Base-by-base conservation (phyloP, 1,140 invertebrate species). In the Ostrea edulis region DNA sequence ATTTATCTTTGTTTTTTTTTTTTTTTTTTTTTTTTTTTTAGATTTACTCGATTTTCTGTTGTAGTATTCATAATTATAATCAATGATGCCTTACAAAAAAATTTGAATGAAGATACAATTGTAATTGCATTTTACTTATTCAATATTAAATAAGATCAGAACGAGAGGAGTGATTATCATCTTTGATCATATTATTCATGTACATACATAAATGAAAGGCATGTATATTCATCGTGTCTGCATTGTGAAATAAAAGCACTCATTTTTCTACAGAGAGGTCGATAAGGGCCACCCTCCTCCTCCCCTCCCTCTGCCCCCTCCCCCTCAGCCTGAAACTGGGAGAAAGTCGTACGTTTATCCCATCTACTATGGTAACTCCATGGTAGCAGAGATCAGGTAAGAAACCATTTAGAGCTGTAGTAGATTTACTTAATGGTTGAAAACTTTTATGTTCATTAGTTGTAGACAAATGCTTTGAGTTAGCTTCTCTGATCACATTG, bases 321-420 rank as follows among this genome's bases (percentile, higher is more conserved):
- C 87, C 12, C 87, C 89, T 0, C 88, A 85, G 85, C 87, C 84
- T 35, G 89, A 89, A 17, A 85, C 68, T 7, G 88, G 87, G 44
- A 90, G 89, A 65, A 91, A 90, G 54, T 86, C 90, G 14, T 92
- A 91, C 44, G 90, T 92, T 3, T 93, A 93, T 77, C 93, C 93
- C 20, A 89, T 93, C 8, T 93, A 92, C 84, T 94, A 93, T 89
- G 93, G 93, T 8, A 93, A 92, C 71, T 93, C 93, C 29, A 84
- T 94, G 20, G 93, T 94, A 71, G 92, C 92, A 84, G 93, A 94
- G 92, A 93, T 94, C n/a, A 90, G 88, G 92, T 93, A 90, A 55
- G 86, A 86, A 22, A 86, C n/a, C n/a, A n/a, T n/a, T n/a, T n/a
- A n/a, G n/a, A n/a, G n/a, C n/a, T 17, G 25, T 82, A 54, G 7